phyloP scores from a whole-genome alignment of 2,113 vertebrate species.

The Jacana jacana region DNA sequence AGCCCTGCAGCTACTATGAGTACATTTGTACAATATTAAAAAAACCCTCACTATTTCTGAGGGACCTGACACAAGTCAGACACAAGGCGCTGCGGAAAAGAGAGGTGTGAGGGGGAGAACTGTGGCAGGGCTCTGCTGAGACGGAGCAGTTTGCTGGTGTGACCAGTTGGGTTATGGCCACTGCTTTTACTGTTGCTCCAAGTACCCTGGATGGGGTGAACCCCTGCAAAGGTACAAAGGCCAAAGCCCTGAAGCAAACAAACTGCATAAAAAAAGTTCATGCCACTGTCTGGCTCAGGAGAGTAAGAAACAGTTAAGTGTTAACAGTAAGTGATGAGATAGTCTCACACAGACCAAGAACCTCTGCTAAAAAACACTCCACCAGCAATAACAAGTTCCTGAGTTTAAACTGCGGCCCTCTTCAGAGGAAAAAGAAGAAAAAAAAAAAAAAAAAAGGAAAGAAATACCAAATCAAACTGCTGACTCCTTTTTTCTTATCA shows the following conservation, averaged over 20 bases:
- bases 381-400: constrained; percentile 64
- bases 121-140: background rate
- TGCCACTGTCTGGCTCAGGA: background rate
- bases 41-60: background rate
- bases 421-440: background rate
- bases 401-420: constrained; percentile 39
- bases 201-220: background rate
- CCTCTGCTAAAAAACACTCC: constrained; percentile 57
- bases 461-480: constrained; percentile 74
- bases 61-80: background rate
- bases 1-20: background rate
- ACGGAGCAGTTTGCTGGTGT: background rate
- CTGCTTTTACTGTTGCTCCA: background rate
- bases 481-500: constrained; percentile 75
- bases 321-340: constrained; percentile 49
- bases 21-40: background rate
- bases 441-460: background rate
- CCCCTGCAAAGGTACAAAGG: background rate
- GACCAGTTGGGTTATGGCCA: background rate
- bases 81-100: background rate
- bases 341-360: constrained; percentile 49
- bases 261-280: background rate
- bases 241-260: background rate
- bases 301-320: constrained; percentile 17
- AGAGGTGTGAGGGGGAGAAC: background rate